These are phyloP conservation scores for Stegastes partitus DNA, from an alignment of 2,113 vertebrate species.

Conservation along the genomic window DNA sequence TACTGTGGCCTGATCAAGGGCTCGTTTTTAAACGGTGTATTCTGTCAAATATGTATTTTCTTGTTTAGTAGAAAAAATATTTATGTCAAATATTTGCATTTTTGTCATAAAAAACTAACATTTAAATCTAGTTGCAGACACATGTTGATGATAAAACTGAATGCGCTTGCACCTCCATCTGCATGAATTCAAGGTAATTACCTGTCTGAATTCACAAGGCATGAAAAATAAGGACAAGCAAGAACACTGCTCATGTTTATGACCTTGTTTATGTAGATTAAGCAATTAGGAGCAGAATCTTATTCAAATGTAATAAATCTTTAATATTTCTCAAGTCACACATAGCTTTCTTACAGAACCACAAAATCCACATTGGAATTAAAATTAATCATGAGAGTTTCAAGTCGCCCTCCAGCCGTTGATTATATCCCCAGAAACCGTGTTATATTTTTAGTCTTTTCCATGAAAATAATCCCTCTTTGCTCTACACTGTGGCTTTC, in stretches of 20 bases:
- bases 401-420: too few relatives aligned
- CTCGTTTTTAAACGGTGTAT: background rate
- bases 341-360: conserved; percentile 3
- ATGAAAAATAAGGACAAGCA: conserved; percentile 33
- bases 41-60: background rate
- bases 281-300: background rate
- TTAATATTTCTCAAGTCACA: conserved; percentile 7
- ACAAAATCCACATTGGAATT: background rate
- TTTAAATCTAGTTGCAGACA: background rate
- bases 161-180: background rate
- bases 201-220: background rate
- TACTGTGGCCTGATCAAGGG: background rate
- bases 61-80: background rate
- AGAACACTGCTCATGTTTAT: conserved; percentile 20
- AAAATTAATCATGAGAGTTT: too few relatives aligned
- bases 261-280: conserved; percentile 31
- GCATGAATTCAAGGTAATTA: conserved; percentile 13
- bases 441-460: too few relatives aligned
- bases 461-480: too few relatives aligned
- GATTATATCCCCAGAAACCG: too few relatives aligned
- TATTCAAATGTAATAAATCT: conserved; percentile 15
- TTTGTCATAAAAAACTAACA: background rate
- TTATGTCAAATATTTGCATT: background rate
- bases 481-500: too few relatives aligned
- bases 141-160: conserved; percentile 1